A percentile compares a stretch with the other conserved stretches of the same genome.
Evolutionary conservation across 2,113 vertebrate genomes (phyloP).

Genomic region (Alethe diademata): DNA sequence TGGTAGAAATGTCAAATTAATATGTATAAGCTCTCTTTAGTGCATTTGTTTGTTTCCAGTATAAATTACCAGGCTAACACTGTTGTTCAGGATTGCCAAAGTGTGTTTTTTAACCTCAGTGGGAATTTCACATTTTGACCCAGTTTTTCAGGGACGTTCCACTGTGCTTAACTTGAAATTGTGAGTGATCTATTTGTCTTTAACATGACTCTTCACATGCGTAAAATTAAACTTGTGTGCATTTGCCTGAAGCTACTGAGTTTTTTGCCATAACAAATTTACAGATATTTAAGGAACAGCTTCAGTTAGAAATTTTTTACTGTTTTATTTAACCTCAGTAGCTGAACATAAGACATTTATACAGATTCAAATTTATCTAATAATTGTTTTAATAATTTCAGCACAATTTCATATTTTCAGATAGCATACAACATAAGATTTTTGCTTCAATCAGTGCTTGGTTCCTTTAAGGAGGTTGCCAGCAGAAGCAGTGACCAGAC

Average conservation of each 20-base stretch:
- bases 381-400: not conserved
- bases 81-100: not conserved
- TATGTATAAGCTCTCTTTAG: slow-evolving; percentile 27
- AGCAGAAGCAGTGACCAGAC: not conserved
- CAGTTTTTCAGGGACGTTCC: not conserved
- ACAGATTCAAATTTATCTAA: not conserved
- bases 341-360: not conserved
- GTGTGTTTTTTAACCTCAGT: not conserved
- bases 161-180: not conserved
- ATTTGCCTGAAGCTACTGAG: not conserved
- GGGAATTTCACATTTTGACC: not conserved
- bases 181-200: not conserved
- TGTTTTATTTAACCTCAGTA: not conserved
- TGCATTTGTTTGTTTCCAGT: not conserved
- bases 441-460: not conserved
- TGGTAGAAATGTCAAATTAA: slow-evolving; percentile 2
- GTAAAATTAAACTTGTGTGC: not conserved
- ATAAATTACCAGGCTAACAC: not conserved
- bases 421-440: not conserved
- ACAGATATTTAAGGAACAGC: not conserved
- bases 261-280: not conserved
- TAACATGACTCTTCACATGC: not conserved
- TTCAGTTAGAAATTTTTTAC: not conserved
- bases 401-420: not conserved
- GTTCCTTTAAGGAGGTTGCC: not conserved